phyloP scores from a whole-genome alignment of 2,113 vertebrate species.

The mouse (Mus musculus) region GRCm39 chr9:43829001-43829500 shows the following conservation, averaged over 20 bases:
- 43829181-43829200: not conserved
- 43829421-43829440: not conserved
- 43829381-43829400: not conserved
- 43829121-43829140: constrained; percentile 80
- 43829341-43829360: not conserved
- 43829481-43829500: not conserved
- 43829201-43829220: not conserved
- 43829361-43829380: not conserved
- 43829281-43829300: not conserved
- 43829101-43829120: constrained; percentile 84
- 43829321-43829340: not conserved
- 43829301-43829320: not conserved
- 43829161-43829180: no score
- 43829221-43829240: not conserved
- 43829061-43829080: constrained; percentile 57
- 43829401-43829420: not conserved
- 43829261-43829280: not conserved
- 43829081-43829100: constrained; percentile 76
- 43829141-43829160: not conserved
- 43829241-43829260: not conserved
- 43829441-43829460: not conserved
- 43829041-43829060: constrained; percentile 6
- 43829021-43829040: not conserved
- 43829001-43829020: not conserved
- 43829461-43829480: not conserved